Conservation (phyloP, 2,888 invertebrate species). For the Macrostomum cliftonense region DNA sequence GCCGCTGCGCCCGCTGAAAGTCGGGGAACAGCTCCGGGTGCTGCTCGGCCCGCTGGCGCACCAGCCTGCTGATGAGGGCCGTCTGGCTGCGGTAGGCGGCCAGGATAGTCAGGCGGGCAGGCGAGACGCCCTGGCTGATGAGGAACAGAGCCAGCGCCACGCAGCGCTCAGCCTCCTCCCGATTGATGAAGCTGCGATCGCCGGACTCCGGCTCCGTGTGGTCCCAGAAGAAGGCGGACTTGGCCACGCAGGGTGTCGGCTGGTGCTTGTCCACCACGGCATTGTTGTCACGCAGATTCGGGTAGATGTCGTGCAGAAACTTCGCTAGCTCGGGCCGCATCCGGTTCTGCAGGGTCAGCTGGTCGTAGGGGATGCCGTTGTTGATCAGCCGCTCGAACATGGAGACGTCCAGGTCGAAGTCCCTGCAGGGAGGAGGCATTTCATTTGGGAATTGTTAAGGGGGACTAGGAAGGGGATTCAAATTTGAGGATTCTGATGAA, state of each 20-base stretch:
- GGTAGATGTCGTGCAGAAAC: conserved; percentile 12
- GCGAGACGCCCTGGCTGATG: conserved; percentile 10
- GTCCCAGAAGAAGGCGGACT: conserved; percentile 13
- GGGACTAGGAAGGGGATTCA: too few relatives aligned
- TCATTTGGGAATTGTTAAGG: too few relatives aligned
- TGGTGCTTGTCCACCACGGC: conserved; percentile 5
- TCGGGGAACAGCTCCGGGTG: too few relatives aligned
- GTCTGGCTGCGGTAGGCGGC: conserved; percentile 14
- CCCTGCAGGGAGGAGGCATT: not conserved
- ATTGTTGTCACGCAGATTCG: conserved; percentile 8
- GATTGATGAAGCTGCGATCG: conserved; percentile 11
- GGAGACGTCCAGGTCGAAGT: conserved; percentile 13
- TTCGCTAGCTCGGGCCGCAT: conserved; percentile 13
- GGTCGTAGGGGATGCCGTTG: conserved; percentile 7
- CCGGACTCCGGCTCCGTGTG: conserved; percentile 11
- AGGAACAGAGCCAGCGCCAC: conserved; percentile 11
- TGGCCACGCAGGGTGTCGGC: conserved; percentile 3
- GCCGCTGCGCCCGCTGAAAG: too few relatives aligned
- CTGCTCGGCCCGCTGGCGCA: too few relatives aligned
- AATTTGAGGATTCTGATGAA: too few relatives aligned
- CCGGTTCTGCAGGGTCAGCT: conserved; percentile 12
- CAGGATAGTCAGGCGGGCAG: conserved; percentile 11
- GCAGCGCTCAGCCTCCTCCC: conserved; percentile 11
- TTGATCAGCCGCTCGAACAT: conserved; percentile 14
- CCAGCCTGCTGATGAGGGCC: conserved; percentile 1